Conservation (phyloP, 2,113 vertebrate species). For the Microtus montanus region DNA sequence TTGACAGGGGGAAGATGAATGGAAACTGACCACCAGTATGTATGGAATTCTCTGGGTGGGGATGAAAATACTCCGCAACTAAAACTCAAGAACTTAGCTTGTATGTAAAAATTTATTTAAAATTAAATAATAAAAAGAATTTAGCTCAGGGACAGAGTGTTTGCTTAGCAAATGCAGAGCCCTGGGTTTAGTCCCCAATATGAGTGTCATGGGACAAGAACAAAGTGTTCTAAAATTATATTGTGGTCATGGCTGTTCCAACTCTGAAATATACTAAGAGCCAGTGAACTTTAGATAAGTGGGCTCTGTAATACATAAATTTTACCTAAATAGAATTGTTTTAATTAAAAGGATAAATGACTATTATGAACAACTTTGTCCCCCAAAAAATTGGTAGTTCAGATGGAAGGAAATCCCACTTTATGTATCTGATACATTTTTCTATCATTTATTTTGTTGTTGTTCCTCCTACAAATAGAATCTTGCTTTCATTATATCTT, state of each 20-base stretch:
- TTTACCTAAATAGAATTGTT: background rate
- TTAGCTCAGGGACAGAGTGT: background rate
- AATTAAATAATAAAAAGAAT: background rate
- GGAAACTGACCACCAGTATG: background rate
- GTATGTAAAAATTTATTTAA: no score
- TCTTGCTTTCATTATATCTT: constrained; percentile 1
- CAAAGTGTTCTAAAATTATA: background rate
- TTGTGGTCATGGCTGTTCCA: background rate
- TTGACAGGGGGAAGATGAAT: background rate
- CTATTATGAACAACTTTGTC: background rate
- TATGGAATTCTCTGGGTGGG: background rate
- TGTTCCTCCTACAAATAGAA: background rate
- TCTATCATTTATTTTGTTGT: constrained; percentile 12
- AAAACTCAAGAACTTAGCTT: background rate
- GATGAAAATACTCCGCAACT: background rate
- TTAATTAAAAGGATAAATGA: background rate
- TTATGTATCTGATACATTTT: constrained; percentile 15
- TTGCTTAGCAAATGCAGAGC: background rate
- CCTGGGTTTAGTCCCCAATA: background rate
- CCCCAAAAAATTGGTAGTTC: background rate
- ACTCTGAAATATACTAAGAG: background rate
- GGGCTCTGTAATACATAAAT: background rate
- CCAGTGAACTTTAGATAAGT: background rate
- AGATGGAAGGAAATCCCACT: constrained; percentile 34
- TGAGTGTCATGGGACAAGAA: background rate